phyloP scores from a whole-genome alignment of 1,140 invertebrate genomes.

The Condylostylus longicornis region DNA sequence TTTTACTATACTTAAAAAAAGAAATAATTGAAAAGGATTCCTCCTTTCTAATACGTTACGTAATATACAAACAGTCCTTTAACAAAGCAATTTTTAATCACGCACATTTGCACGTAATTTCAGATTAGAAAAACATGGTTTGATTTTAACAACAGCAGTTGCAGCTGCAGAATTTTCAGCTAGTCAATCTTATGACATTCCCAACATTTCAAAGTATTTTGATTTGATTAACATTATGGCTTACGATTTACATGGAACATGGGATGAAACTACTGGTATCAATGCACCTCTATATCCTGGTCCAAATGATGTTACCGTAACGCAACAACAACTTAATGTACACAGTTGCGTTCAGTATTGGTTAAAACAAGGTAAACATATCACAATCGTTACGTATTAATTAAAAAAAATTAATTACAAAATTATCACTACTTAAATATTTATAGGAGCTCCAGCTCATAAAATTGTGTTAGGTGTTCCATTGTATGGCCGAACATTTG shows the following conservation, averaged over 20 bases:
- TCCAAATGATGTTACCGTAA: constrained; percentile 9
- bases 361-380: constrained; percentile 33
- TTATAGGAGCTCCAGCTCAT: constrained; percentile 37
- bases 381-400: no score
- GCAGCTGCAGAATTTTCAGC: constrained; percentile 36
- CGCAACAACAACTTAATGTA: constrained; percentile 18
- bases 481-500: constrained; percentile 48
- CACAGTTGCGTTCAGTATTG: constrained; percentile 37
- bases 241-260: constrained; percentile 52
- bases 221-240: constrained; percentile 50
- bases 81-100: no score
- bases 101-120: no score
- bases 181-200: constrained; percentile 41
- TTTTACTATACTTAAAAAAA: no score
- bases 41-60: no score
- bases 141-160: constrained; percentile 45
- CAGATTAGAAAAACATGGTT: constrained; percentile 34
- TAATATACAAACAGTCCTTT: no score
- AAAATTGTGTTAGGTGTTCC: constrained; percentile 50
- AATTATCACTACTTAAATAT: constrained; percentile 1
- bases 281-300: constrained; percentile 41
- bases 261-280: constrained; percentile 35
- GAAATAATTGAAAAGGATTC: no score
- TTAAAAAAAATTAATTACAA: no score
- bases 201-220: constrained; percentile 35